phyloP scores from a whole-genome alignment of 2,113 vertebrate species.

The Cygnus buccinator region DNA sequence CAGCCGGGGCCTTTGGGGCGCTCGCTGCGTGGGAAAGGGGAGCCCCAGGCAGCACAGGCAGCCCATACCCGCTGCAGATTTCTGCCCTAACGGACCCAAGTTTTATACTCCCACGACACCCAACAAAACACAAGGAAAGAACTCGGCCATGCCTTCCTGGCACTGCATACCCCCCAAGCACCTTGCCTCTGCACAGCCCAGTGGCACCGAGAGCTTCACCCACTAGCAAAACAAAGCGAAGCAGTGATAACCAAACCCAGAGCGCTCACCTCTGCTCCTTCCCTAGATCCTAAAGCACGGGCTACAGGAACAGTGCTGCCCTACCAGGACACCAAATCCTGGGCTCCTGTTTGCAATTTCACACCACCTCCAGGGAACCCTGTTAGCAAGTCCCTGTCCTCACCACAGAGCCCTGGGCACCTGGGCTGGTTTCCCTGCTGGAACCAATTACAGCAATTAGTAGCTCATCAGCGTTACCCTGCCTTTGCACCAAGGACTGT shows the following conservation, averaged over 20 bases:
- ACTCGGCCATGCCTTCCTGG: rapidly evolving
- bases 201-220: rapidly evolving
- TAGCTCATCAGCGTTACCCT: neutral
- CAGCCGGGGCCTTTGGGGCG: neutral
- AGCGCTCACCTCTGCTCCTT: conserved; percentile 10
- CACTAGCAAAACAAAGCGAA: neutral
- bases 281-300: neutral
- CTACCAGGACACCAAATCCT: rapidly evolving
- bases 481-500: neutral
- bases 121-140: rapidly evolving
- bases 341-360: rapidly evolving
- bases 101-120: neutral
- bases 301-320: rapidly evolving
- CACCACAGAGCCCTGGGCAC: neutral
- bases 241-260: neutral
- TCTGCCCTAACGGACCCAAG: neutral
- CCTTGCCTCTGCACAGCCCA: neutral
- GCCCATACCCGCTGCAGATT: neutral
- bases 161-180: rapidly evolving
- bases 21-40: neutral
- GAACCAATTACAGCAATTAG: conserved; percentile 30
- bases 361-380: neutral
- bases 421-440: neutral
- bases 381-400: neutral
- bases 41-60: neutral